Base-by-base conservation (phyloP, 2,797 vertebrate genomes). In the Chrysocyon brachyurus region DNA sequence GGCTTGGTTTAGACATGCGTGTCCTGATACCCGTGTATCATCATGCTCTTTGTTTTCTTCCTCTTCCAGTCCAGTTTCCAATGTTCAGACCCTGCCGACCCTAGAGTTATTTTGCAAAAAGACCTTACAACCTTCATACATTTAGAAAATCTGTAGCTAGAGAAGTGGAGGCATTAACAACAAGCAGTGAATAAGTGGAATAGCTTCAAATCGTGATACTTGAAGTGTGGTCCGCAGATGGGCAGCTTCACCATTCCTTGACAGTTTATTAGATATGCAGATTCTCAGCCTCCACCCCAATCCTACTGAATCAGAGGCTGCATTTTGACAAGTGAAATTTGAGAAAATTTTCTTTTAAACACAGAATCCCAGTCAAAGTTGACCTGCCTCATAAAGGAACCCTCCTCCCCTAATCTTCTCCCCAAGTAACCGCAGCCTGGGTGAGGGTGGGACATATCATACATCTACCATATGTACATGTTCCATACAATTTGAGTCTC, bases 301-400 rank as follows among this genome's bases (percentile, higher is more conserved):
- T 64, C 52, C 73, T 46, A 0, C 19, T 24, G 54, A 83, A 46
- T 75, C 46, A 86, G 33, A 73, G 33, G 10, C 9, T 81, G 24
- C 2, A 3, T 86, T 89, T 90, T 70, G 33, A 91, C 54, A 63
- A 57, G 19, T 16, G 10, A 85, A 21, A 10, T 84, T 14, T n/a
- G 56, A 21, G 12, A 36, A 40, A 31, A 56, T 68, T 91, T 77
- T 61, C 36, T 94, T 86, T 77, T 54, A 70, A 70, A 91, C 49
- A 4, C 9, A 31, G 54, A 87, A 57, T 73, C 54, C 28, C 1
- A 11, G 63, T 31, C n/a, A 40, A 84, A 28, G 24, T 36, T 93
- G 95, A 31, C 22, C 9, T 83, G 56, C 17, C 36, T 88, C 46
- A 54, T 49, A 78, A 78, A 31, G 59, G 19, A 31, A n/a, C 2